phyloP scores from a whole-genome alignment of 2,797 vertebrate genomes.

The Gallinago nigripennis region DNA sequence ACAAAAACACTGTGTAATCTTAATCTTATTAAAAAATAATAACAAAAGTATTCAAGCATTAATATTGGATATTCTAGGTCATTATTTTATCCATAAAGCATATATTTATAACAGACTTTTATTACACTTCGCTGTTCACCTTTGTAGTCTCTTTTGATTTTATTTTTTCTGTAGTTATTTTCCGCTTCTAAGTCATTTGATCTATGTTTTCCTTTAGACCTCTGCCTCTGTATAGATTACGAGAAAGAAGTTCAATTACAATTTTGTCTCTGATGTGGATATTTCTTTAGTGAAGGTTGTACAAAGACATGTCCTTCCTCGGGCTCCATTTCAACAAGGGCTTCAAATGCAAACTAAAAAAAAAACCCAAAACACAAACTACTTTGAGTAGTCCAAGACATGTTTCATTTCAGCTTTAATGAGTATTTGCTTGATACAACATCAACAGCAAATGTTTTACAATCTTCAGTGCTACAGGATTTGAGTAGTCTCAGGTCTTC shows the following conservation, averaged over 20 bases:
- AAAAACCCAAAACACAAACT: not conserved
- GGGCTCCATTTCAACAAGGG: not conserved
- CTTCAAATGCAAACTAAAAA: not conserved
- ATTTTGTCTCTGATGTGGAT: conserved; percentile 53
- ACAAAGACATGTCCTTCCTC: conserved; percentile 25
- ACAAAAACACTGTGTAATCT: not conserved
- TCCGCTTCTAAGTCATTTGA: conserved; percentile 39
- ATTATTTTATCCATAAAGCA: conserved; percentile 1
- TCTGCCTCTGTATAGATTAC: conserved; percentile 18
- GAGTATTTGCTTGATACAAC: not conserved
- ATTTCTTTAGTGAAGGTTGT: conserved; percentile 28
- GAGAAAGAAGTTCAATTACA: conserved; percentile 40
- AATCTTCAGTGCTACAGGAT: not conserved
- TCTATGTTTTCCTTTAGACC: conserved; percentile 37
- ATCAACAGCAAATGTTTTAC: not conserved
- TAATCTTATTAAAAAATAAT: not conserved
- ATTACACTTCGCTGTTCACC: not conserved
- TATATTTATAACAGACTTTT: not conserved
- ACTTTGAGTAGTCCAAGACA: not conserved
- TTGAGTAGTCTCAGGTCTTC: not conserved
- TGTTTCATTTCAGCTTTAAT: not conserved
- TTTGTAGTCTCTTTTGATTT: conserved; percentile 40
- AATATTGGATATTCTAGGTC: not conserved
- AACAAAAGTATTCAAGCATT: not conserved
- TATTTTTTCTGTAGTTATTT: conserved; percentile 26